Evolutionary conservation across 2,888 invertebrate species (phyloP), one percentile per base, ranked within the genome.

Genomic region (Serrognathus titanus): DNA sequence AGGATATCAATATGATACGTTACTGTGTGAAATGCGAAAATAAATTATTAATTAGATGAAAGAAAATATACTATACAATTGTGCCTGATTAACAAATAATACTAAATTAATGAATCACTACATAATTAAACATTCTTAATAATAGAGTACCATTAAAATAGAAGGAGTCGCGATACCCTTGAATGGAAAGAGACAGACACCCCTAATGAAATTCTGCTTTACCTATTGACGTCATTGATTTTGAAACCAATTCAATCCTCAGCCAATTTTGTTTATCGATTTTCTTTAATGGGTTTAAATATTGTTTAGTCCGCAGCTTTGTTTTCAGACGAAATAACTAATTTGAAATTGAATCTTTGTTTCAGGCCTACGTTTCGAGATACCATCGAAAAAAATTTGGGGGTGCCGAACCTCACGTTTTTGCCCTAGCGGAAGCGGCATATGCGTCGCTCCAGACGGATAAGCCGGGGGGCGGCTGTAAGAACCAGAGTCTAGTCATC

Each of bases 401-500:
- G 20, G 81, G 84, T 38, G 79, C 90, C 70, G 89, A 92, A 66
- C 94, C 94, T 0, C 94, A 94, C 78, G 92, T 94, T 41, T 94
- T 94, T 79, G 94, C 94, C 5, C 79, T 95, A 65, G 92, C 94
- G 1, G 94, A 94, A 78, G 90, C 94, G 8, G 91, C 94, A 0
- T 93, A 94, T 78, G 85, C 86, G 58, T 89, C 87, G 11, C 79
- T 92, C 55, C 86, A 86, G 79, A 84, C 67, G 20, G 70, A 69
- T 50, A 67, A 66, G 48, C 68, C 66, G 35, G 67, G 65, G 24
- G 69, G 68, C 50, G 68, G 65, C 5, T 67, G 66, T 60, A 72
- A 66, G 55, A 86, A 86, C 73, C 90, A 94, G 78, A 92, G 93
- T 51, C 89, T 92, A 69, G 93, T 94, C 53, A 94, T 94, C 81